phyloP scores from a whole-genome alignment of 2,113 vertebrate genomes.

The Peromyscus maniculatus region DNA sequence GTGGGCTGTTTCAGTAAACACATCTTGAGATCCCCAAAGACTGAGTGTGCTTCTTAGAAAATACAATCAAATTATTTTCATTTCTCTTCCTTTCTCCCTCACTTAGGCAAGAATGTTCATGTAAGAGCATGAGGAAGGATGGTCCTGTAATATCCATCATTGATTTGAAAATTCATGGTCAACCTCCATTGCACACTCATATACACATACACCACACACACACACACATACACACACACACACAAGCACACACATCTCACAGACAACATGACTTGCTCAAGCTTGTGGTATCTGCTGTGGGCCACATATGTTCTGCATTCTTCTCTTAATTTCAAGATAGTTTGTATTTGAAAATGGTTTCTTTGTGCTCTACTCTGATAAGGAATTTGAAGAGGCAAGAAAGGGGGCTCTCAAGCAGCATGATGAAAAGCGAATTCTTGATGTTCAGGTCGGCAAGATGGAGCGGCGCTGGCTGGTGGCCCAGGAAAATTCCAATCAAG shows the following conservation, averaged over 20 bases:
- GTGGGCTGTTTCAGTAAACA: not conserved
- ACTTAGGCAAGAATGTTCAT: not conserved
- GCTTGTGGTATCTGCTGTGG: not conserved
- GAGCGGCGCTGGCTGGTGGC: conserved; percentile 71
- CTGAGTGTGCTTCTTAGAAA: not conserved
- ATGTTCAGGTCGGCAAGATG: conserved; percentile 29
- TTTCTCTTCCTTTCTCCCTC: conserved; percentile 1
- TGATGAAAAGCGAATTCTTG: conserved; percentile 42
- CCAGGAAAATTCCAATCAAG: conserved; percentile 75
- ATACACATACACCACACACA: fast-evolving
- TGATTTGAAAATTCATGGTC: not conserved
- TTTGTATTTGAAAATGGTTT: conserved; percentile 61
- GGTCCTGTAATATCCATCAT: not conserved
- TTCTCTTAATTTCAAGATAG: conserved; percentile 42
- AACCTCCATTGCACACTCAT: not conserved
- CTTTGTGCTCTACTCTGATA: conserved; percentile 76
- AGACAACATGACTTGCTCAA: not conserved
- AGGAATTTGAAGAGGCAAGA: conserved; percentile 59
- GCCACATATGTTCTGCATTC: not conserved
- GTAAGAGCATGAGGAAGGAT: not conserved
- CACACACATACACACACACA: not conserved
- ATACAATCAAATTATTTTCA: not conserved
- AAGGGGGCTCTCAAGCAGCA: not conserved
- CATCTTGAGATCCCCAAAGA: not conserved
- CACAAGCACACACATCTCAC: not conserved